phyloP scores from a whole-genome alignment of 2,113 vertebrate species.

The Paramormyrops kingsleyae region DNA sequence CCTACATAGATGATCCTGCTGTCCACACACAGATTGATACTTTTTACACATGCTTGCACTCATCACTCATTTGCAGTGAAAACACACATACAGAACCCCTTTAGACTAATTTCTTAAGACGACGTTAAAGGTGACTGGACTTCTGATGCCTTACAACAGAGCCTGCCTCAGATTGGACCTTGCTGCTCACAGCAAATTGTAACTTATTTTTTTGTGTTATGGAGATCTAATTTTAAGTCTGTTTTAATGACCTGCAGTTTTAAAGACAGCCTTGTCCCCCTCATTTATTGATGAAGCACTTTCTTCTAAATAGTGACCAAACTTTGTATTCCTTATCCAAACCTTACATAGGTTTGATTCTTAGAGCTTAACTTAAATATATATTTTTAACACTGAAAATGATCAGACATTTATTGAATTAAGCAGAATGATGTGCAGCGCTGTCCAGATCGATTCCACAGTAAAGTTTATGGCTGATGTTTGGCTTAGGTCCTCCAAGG shows the following conservation, averaged over 20 bases:
- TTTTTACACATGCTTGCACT: neutral
- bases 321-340: slow-evolving; percentile 19
- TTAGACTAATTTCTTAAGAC: slow-evolving; percentile 61
- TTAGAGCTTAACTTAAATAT: slow-evolving; percentile 11
- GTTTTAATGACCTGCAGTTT: slow-evolving; percentile 37
- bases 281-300: slow-evolving; percentile 66
- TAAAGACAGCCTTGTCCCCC: slow-evolving; percentile 32
- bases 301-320: slow-evolving; percentile 51
- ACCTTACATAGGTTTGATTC: neutral
- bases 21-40: neutral
- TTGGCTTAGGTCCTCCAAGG: neutral
- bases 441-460: neutral
- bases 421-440: neutral
- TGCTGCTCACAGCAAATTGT: slow-evolving; percentile 29
- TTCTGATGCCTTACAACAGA: slow-evolving; percentile 64
- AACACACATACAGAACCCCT: slow-evolving; percentile 54
- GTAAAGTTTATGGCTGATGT: neutral
- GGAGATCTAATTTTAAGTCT: slow-evolving; percentile 37
- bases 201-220: slow-evolving; percentile 27
- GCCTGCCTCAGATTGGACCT: slow-evolving; percentile 59
- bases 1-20: neutral
- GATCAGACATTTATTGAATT: slow-evolving; percentile 2
- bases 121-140: slow-evolving; percentile 45
- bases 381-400: slow-evolving; percentile 18
- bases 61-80: neutral